phyloP scores from a whole-genome alignment of 2,113 vertebrate genomes.

The Apus apus region DNA sequence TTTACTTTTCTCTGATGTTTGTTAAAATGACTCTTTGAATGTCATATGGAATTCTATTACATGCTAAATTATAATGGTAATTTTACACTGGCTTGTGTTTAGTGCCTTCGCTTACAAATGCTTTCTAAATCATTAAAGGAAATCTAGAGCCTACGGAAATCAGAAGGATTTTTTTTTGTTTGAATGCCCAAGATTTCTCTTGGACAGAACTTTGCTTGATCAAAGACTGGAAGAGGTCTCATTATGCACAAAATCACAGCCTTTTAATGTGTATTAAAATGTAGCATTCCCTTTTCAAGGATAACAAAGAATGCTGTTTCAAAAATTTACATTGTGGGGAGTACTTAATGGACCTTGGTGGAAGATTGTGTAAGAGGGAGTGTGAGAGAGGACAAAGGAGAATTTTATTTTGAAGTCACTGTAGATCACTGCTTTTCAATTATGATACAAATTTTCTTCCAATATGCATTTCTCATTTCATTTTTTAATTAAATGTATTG shows the following conservation, averaged over 20 bases:
- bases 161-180: neutral
- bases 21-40: constrained; percentile 23
- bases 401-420: neutral
- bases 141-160: neutral
- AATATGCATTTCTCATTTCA: neutral
- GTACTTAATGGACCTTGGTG: neutral
- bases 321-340: neutral
- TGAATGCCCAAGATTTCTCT: neutral
- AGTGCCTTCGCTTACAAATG: neutral
- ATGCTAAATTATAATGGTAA: neutral
- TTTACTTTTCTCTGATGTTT: constrained; percentile 56
- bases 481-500: neutral
- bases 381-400: neutral
- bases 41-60: neutral
- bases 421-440: neutral
- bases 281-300: neutral
- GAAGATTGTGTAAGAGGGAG: neutral
- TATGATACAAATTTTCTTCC: neutral
- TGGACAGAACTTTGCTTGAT: neutral
- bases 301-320: neutral
- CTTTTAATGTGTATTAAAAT: neutral
- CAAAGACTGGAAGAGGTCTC: neutral
- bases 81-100: neutral
- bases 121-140: neutral
- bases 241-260: neutral